Evolutionary conservation across 2,113 vertebrate species (phyloP).

Genomic region (Ciconia stormi): DNA sequence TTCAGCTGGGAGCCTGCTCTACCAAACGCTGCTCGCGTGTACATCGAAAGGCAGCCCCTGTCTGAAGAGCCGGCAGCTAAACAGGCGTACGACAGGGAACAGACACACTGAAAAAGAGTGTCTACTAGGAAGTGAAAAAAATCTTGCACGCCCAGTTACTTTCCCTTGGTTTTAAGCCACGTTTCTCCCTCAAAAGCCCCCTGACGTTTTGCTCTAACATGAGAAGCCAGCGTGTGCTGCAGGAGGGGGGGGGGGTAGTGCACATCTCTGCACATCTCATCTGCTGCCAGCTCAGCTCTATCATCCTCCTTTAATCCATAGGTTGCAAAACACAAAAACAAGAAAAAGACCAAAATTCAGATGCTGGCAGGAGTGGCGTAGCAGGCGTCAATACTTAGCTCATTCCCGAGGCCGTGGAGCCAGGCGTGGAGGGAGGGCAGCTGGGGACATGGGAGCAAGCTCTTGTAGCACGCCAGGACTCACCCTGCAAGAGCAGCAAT

Average conservation of each 20-base stretch:
- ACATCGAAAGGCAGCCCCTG: not conserved
- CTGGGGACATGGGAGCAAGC: not conserved
- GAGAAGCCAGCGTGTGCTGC: accelerated
- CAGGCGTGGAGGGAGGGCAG: not conserved
- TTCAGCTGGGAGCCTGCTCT: not conserved
- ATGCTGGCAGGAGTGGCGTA: not conserved
- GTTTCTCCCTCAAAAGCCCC: not conserved
- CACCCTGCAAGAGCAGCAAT: not conserved
- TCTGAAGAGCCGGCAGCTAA: not conserved
- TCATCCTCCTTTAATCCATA: not conserved
- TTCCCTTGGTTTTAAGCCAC: not conserved
- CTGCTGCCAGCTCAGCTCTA: not conserved
- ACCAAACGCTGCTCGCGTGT: accelerated
- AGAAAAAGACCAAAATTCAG: not conserved
- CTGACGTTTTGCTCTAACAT: accelerated
- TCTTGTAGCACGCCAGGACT: not conserved
- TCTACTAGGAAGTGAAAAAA: not conserved
- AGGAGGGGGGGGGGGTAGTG: accelerated
- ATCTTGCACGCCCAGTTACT: not conserved
- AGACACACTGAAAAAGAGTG: not conserved
- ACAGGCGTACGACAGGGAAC: not conserved
- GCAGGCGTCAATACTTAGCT: not conserved
- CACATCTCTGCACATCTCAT: not conserved
- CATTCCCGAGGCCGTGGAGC: not conserved
- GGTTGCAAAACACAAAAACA: not conserved